Percentiles rank a stretch among this genome's conserved stretches.
Evolutionary conservation across 2,797 vertebrate genomes (phyloP).

Genomic region (Rhinogobio ventralis): DNA sequence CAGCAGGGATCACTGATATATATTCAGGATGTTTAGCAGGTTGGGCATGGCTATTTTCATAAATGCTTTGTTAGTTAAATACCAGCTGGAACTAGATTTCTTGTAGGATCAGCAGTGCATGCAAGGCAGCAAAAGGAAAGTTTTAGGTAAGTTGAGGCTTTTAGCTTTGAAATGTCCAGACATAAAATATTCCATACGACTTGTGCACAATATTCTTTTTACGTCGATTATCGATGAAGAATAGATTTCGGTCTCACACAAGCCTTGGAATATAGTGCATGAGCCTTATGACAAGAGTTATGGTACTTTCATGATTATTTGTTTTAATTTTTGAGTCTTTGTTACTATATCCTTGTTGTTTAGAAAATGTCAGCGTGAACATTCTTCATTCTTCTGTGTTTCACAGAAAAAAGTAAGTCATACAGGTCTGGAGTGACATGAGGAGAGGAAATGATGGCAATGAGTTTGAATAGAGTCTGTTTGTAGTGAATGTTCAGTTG

Average conservation of each 20-base stretch:
- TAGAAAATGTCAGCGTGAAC: background rate
- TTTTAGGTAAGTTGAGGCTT: slow-evolving; percentile 3
- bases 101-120: background rate
- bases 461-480: background rate
- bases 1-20: background rate
- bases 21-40: slow-evolving; percentile 4
- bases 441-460: no score
- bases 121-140: background rate
- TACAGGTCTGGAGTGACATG: background rate
- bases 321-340: background rate
- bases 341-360: background rate
- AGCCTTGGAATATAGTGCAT: background rate
- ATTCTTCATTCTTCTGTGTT: background rate
- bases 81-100: background rate
- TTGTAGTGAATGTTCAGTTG: background rate
- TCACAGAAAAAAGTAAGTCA: background rate
- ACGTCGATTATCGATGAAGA: background rate
- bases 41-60: slow-evolving; percentile 17
- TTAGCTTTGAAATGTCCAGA: background rate
- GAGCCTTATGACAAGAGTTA: background rate
- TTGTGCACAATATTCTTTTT: background rate
- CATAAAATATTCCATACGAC: background rate
- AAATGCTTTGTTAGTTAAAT: slow-evolving; percentile 25
- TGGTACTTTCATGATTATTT: background rate
- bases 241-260: background rate